Evolutionary conservation across 2,113 vertebrate genomes (phyloP).

Genomic region (Chinchilla lanigera): DNA sequence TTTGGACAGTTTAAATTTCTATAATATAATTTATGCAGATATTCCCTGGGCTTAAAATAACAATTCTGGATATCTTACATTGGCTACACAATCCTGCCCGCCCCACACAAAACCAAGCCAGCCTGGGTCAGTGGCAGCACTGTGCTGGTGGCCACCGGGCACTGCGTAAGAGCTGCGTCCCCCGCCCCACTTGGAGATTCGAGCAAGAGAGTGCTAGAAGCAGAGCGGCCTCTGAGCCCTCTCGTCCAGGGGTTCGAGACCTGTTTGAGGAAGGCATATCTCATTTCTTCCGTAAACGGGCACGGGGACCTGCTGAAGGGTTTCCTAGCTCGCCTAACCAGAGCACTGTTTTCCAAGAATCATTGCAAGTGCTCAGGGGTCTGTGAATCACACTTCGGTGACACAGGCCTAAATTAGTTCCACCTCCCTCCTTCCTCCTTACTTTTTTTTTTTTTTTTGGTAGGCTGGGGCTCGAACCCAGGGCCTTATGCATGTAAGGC

Average conservation of each 20-base stretch:
- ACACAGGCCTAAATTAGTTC: background rate
- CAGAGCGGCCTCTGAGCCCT: background rate
- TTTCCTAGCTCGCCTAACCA: background rate
- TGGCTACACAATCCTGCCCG: background rate
- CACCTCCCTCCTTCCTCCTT: background rate
- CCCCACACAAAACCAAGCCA: background rate
- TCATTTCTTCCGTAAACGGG: background rate
- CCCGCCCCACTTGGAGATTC: background rate
- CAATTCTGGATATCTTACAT: background rate
- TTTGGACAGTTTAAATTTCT: slow-evolving; percentile 30
- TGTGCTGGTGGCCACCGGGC: background rate
- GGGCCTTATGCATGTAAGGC: background rate
- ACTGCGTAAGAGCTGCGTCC: background rate
- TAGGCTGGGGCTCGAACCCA: background rate
- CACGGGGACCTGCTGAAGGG: background rate
- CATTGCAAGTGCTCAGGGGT: background rate
- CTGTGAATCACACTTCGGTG: background rate
- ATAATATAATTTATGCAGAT: background rate
- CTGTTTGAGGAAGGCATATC: background rate
- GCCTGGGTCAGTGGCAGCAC: background rate
- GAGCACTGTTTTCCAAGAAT: slow-evolving; percentile 46
- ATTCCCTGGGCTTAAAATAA: background rate
- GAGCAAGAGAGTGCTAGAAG: background rate
- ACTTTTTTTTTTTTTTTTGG: background rate
- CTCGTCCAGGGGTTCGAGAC: background rate